Evolutionary conservation across 2,888 invertebrate species (phyloP).

Genomic region (Muschampia plurimacula): DNA sequence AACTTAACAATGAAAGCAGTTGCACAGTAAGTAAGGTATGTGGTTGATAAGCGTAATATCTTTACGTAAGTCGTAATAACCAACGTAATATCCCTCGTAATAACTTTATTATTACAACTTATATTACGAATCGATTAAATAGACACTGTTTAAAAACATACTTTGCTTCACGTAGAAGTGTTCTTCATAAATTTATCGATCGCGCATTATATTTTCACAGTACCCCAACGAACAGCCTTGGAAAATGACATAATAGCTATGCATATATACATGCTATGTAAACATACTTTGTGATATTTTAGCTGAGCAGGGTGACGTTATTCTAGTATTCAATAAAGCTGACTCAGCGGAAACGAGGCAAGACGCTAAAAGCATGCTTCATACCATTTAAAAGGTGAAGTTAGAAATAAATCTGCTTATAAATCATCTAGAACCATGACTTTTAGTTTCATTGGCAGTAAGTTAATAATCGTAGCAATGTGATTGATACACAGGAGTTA

Average conservation of each 20-base stretch:
- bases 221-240: conserved; percentile 13
- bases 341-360: conserved; percentile 19
- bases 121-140: neutral
- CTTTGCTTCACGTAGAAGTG: neutral
- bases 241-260: conserved; percentile 22
- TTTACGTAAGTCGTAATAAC: neutral
- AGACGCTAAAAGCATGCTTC: conserved; percentile 23
- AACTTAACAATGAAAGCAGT: neutral
- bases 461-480: neutral
- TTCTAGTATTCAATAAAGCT: conserved; percentile 17
- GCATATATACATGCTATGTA: neutral
- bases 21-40: neutral
- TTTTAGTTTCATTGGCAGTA: conserved; percentile 1
- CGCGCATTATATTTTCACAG: neutral
- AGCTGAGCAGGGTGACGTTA: conserved; percentile 9
- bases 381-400: conserved; percentile 1
- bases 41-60: neutral
- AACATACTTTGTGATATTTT: conserved; percentile 16
- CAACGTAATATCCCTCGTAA: neutral
- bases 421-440: neutral
- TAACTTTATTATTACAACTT: neutral
- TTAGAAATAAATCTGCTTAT: conserved; percentile 1
- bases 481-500: neutral
- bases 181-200: neutral
- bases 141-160: neutral